Conservation (phyloP, 2,113 vertebrate genomes). For the Macaca nemestrina region DNA sequence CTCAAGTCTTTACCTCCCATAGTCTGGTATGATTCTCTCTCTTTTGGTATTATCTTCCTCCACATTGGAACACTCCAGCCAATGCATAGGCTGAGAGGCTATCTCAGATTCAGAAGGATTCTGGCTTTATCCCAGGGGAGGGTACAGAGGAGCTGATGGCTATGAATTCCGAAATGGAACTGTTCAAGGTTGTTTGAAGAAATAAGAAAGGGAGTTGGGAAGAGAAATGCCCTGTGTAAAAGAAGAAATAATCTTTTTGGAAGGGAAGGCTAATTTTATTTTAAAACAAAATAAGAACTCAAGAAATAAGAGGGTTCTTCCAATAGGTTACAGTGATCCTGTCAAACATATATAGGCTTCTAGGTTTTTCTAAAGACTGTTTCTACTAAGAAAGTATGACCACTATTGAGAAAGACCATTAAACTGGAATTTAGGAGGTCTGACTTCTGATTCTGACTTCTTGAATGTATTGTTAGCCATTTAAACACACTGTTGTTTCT, state of each 20-base stretch:
- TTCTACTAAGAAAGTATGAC: background rate
- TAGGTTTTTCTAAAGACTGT: background rate
- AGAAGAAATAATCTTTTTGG: background rate
- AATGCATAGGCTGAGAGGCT: background rate
- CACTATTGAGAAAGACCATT: background rate
- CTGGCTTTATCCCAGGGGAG: background rate
- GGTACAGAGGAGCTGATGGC: background rate
- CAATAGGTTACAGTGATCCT: background rate
- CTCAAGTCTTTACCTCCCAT: background rate
- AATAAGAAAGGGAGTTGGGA: background rate
- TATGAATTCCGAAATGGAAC: background rate
- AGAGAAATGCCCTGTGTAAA: background rate
- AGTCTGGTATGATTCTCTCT: background rate
- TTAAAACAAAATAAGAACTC: background rate
- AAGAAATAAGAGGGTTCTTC: background rate
- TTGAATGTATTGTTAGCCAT: background rate
- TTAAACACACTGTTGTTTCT: background rate
- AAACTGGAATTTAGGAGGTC: background rate
- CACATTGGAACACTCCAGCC: background rate
- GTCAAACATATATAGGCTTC: background rate
- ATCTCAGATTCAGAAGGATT: background rate
- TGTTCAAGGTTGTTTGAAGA: background rate
- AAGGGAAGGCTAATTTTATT: background rate
- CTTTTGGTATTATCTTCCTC: background rate
- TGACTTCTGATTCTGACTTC: background rate